These are phyloP conservation scores for Darevskia nairensis DNA, from an alignment of 2,797 vertebrate genomes.

Conservation along the genomic window DNA sequence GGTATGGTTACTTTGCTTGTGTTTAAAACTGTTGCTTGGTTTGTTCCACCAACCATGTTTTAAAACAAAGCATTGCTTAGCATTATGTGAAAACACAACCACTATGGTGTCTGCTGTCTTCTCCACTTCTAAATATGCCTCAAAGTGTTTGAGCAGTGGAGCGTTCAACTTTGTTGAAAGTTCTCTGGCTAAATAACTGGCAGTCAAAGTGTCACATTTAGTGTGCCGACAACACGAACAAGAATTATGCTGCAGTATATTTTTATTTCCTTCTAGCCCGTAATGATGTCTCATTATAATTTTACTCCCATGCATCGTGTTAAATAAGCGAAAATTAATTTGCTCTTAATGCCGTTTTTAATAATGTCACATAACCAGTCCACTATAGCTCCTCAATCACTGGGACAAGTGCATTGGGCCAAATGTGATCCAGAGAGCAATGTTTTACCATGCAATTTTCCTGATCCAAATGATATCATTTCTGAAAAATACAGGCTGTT, in stretches of 20 bases:
- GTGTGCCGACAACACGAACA: not conserved
- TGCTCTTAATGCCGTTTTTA: not conserved
- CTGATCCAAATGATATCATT: not conserved
- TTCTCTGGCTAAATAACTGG: not conserved
- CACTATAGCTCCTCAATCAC: not conserved
- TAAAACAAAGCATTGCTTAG: not conserved
- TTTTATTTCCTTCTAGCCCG: conserved; percentile 23
- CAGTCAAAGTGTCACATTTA: conserved; percentile 11
- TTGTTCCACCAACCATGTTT: not conserved
- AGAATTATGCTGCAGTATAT: not conserved
- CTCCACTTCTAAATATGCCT: not conserved
- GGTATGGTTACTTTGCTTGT: not conserved
- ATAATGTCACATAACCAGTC: not conserved
- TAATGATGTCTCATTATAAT: conserved; percentile 26
- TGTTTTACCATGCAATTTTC: not conserved
- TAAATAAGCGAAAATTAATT: conserved; percentile 23
- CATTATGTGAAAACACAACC: not conserved
- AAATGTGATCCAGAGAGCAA: not conserved
- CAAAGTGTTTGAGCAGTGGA: not conserved
- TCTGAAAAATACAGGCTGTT: not conserved
- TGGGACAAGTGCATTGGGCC: not conserved
- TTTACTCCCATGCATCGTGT: conserved; percentile 18
- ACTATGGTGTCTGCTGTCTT: not conserved
- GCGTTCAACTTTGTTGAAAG: not conserved
- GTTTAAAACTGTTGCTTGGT: not conserved